Conservation (phyloP, 2,113 vertebrate species). For the Pungitius pungitius region DNA sequence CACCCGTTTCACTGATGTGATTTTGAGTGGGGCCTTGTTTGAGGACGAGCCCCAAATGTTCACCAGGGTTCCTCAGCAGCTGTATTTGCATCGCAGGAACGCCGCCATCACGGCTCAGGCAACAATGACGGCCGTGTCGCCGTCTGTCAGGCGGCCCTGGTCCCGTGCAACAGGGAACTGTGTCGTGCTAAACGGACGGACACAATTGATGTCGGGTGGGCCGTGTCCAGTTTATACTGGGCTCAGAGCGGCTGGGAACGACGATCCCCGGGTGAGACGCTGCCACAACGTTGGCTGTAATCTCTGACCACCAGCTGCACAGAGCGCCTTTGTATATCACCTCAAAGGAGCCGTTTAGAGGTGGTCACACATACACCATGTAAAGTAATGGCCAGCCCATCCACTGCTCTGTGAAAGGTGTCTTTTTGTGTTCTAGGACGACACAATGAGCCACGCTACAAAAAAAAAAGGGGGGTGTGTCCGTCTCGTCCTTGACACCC, state of each 20-base stretch:
- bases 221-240: slow-evolving; percentile 6
- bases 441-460: not conserved
- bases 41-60: not conserved
- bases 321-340: slow-evolving; percentile 61
- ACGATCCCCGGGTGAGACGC: slow-evolving; percentile 39
- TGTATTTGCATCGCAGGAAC: slow-evolving; percentile 27
- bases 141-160: slow-evolving; percentile 8
- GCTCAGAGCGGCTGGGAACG: slow-evolving; percentile 20
- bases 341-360: slow-evolving; percentile 44
- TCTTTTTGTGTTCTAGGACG: slow-evolving; percentile 12
- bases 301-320: slow-evolving; percentile 71
- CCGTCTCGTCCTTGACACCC: slow-evolving; percentile 24
- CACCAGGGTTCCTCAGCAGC: slow-evolving; percentile 10
- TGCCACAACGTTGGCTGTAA: slow-evolving; percentile 63
- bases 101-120: not conserved
- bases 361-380: slow-evolving; percentile 18
- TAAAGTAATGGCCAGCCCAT: slow-evolving; percentile 2
- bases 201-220: slow-evolving; percentile 19
- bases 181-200: slow-evolving; percentile 25
- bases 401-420: slow-evolving; percentile 13
- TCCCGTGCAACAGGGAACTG: slow-evolving; percentile 11
- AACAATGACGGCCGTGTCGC: slow-evolving; percentile 12
- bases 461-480: slow-evolving; percentile 34
- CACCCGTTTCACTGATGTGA: not conserved
- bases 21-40: not conserved